Conservation (phyloP, 2,888 invertebrate species). For the Nudaria mundana region DNA sequence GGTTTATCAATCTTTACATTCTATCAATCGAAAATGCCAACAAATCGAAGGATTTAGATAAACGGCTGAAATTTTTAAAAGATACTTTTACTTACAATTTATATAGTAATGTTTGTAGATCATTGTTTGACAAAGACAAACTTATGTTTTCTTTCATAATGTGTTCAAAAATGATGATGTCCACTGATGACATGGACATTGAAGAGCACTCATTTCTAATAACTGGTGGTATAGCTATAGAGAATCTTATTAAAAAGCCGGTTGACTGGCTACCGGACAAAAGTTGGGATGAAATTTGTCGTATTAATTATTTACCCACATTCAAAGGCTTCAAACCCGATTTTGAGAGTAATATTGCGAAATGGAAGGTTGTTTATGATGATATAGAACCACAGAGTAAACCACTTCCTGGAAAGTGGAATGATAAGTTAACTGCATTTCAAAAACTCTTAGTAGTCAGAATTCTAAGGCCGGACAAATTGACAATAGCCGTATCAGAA, state of each 20-base stretch:
- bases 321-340: constrained; percentile 80
- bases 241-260: constrained; percentile 84
- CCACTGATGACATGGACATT: constrained; percentile 79
- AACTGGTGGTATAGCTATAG: constrained; percentile 87
- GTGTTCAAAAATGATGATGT: constrained; percentile 85
- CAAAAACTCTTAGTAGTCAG: constrained; percentile 87
- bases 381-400: constrained; percentile 84
- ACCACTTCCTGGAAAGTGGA: constrained; percentile 84
- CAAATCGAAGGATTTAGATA: constrained; percentile 86
- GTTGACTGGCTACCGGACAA: constrained; percentile 86
- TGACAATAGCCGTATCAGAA: constrained; percentile 82
- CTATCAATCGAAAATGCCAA: constrained; percentile 88
- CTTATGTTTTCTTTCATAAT: constrained; percentile 90
- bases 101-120: constrained; percentile 90
- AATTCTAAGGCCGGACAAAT: constrained; percentile 88
- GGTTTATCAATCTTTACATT: constrained; percentile 92
- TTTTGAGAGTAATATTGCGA: constrained; percentile 69
- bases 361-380: constrained; percentile 87
- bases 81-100: constrained; percentile 90
- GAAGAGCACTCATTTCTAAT: constrained; percentile 86
- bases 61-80: constrained; percentile 85
- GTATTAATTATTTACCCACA: constrained; percentile 77
- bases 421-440: constrained; percentile 81
- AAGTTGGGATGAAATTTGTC: constrained; percentile 90
- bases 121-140: constrained; percentile 93